Conservation (phyloP, 2,113 vertebrate species). For the Pteronura brasiliensis region DNA sequence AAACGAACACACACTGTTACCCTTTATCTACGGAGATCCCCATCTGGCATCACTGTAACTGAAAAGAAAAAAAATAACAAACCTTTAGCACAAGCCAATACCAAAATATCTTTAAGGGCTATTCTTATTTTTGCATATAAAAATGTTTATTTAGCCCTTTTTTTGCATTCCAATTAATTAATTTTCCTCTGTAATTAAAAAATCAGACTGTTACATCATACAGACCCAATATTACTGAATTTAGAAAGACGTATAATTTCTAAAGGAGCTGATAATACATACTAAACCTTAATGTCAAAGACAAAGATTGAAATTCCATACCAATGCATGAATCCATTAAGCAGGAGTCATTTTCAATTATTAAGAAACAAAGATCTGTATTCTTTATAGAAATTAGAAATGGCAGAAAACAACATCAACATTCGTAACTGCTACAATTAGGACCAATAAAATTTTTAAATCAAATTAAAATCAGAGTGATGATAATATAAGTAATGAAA, state of each 20-base stretch:
- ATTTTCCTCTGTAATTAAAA: conserved; percentile 67
- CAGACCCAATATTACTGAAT: conserved; percentile 46
- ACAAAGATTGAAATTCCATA: conserved; percentile 70
- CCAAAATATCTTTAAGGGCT: conserved; percentile 40
- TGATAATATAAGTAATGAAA: conserved; percentile 71
- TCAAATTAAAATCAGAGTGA: conserved; percentile 68
- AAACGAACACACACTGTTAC: not conserved
- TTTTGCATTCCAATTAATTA: conserved; percentile 54
- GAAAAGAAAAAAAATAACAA: not conserved
- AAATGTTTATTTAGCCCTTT: conserved; percentile 53
- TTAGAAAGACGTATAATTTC: conserved; percentile 65
- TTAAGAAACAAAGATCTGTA: conserved; percentile 61
- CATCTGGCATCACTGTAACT: not conserved
- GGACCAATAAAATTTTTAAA: conserved; percentile 58
- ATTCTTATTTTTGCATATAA: conserved; percentile 57
- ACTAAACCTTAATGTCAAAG: conserved; percentile 65
- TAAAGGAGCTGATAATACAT: conserved; percentile 60
- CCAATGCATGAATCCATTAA: conserved; percentile 72
- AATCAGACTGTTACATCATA: conserved; percentile 56
- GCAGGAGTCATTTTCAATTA: conserved; percentile 73
- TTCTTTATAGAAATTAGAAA: conserved; percentile 75
- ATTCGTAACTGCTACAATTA: conserved; percentile 69
- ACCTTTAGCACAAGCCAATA: conserved; percentile 30
- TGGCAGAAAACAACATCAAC: conserved; percentile 68
- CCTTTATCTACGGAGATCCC: not conserved